Evolutionary conservation across 2,888 invertebrate species (phyloP).

Genomic region (Chloroclystis v-ata): DNA sequence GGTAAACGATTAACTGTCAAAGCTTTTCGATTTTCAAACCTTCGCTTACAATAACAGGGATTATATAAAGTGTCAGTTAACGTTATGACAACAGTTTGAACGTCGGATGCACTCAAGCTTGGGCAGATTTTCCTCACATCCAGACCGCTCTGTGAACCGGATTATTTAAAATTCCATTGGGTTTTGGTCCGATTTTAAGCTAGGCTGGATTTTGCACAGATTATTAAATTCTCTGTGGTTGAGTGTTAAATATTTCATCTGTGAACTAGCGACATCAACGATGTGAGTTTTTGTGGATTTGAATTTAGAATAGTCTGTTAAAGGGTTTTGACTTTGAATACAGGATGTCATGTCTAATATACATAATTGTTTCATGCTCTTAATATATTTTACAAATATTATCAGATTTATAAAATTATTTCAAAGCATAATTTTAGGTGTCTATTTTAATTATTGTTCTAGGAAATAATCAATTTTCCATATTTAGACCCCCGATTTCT

Average conservation of each 20-base stretch:
- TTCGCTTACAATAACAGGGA: background rate
- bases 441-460: no score
- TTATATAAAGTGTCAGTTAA: background rate
- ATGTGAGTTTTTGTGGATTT: background rate
- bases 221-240: no score
- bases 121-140: background rate
- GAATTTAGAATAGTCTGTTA: no score
- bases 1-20: background rate
- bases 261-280: background rate
- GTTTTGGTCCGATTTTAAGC: background rate
- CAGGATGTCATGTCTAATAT: no score
- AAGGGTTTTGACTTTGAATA: no score
- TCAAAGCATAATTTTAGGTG: no score
- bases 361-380: no score
- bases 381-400: no score
- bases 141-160: background rate
- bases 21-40: background rate
- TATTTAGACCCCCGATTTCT: no score
- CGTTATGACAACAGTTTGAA: slow-evolving; percentile 1
- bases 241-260: background rate
- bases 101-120: background rate
- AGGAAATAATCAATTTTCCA: no score
- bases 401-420: no score
- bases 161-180: background rate
- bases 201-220: background rate